Percentiles rank a stretch among this genome's conserved stretches.
Evolutionary conservation across 2,797 vertebrate genomes (phyloP).

Genomic region (Arrhamphus sclerolepis): DNA sequence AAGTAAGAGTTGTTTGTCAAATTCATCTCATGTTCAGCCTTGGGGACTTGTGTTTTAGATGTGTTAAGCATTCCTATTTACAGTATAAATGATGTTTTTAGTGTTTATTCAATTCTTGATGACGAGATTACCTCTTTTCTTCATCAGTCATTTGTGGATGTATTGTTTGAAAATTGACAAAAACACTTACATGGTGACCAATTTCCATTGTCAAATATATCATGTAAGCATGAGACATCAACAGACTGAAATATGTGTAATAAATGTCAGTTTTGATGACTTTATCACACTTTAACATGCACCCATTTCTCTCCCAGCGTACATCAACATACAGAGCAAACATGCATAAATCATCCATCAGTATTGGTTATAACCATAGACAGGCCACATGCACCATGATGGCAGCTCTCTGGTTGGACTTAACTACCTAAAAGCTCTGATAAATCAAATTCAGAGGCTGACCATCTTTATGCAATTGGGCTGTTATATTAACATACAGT

Average conservation of each 20-base stretch:
- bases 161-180: conserved; percentile 27
- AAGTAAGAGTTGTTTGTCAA: too few relatives aligned
- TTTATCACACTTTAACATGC: conserved; percentile 10
- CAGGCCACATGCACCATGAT: too few relatives aligned
- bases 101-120: too few relatives aligned
- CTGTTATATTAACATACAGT: conserved; percentile 12
- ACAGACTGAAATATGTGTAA: conserved; percentile 7
- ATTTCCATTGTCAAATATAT: conserved; percentile 28
- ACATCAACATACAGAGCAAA: conserved; percentile 2
- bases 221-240: conserved; percentile 41
- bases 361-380: too few relatives aligned
- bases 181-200: conserved; percentile 20
- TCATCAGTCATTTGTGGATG: conserved; percentile 39
- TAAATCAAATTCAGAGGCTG: conserved; percentile 11
- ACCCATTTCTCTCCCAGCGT: conserved; percentile 15
- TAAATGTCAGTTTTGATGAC: conserved; percentile 12
- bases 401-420: conserved; percentile 13
- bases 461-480: conserved; percentile 28
- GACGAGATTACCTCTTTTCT: conserved; percentile 8
- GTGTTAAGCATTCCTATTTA: too few relatives aligned
- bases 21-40: too few relatives aligned
- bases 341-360: conserved; percentile 12
- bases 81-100: too few relatives aligned
- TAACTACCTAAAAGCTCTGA: background rate
- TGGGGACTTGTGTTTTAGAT: too few relatives aligned